Evolutionary conservation across 2,888 invertebrate species (phyloP), one percentile per base, ranked within the genome.

Genomic region (Machimus rusticus): DNA sequence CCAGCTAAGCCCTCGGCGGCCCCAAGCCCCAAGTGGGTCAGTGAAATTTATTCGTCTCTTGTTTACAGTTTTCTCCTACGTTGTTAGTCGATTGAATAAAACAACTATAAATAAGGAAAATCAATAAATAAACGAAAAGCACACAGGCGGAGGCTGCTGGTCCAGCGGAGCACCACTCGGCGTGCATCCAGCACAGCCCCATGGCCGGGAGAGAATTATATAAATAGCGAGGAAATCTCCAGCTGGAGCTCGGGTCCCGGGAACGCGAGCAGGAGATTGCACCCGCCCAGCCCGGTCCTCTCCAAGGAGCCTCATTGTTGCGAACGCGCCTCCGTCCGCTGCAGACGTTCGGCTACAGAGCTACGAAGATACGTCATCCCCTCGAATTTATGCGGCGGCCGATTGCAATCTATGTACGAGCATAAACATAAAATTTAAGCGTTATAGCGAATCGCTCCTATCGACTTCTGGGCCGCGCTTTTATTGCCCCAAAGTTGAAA

Each of bases 81-180:
- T 57, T 82, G 66, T 82, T 82, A 66, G 34, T 82, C 34, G 66
- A 82, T 82, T 55, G 82, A 82, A 82, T 82, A 82, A 82, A 82
- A 82, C 37, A 37, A 82, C 82, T 57, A 82, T 55, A 66, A 82
- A 82, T 82, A 57, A 82, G 55, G 55, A 82, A 82, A 82, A 82
- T 82, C 66, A 66, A 66, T 66, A 66, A 66, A 66, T 66, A 66
- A 82, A 57, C 66, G 37, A 57, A 82, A 82, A 34, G 55, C 34
- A 57, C 16, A 82, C 66, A 57, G 16, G 31, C 19, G n/a, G 14
- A n/a, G 16, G 34, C 57, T 82, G 28, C 66, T 37, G 43, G 16
- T 16, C 43, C 43, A 39, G 43, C 12, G 43, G 23, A 81, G 57
- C 55, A 82, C 28, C 57, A 82, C 82, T 57, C 31, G 57, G 39